Base-by-base conservation (phyloP, 35 echinoderm and acorn worm genomes). In the Acanthaster planci region DNA sequence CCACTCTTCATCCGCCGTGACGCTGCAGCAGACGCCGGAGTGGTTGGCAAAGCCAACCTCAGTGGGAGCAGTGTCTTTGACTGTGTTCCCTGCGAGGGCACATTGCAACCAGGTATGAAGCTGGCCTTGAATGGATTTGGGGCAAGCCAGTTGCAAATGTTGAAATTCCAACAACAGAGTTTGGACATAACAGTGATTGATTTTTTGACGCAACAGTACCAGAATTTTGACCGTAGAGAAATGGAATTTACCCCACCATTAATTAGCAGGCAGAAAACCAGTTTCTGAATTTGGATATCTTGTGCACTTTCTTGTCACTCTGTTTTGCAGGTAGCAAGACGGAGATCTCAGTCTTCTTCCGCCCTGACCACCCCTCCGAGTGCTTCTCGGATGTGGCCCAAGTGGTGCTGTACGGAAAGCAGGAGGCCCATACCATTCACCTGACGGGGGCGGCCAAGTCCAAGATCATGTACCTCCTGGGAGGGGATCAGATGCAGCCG, bases 1-100 rank as follows among this genome's bases (percentile, higher is more conserved):
- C 95, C 95, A 67, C 60, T 76, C 4, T 90, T 97, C 40, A 82
- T 93, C 34, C 84, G 52, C 29, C 64, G 85, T 60, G 51, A 81
- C 19, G 26, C 72, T 56, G 40, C 67, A 30, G 77, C 37, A 18
- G 37, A 67, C 17, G 39, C 42, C n/a, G 78, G 37, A 18, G 7
- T 84, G 17, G 85, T 98, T 56, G 95, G 95, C 23, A 89, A 92
- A 6, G 91, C 95, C 21, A 98, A 98, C 52, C 84, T 85, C 19
- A 86, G 88, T 67, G 95, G 95, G 5, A 90, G 85, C 16, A 88
- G 85, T 55, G 91, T 98, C 1, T 98, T 98, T 93, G 92, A 98
- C 51, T 98, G 95, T 82, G 78, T 87, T 1, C 95, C 95, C 10
- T 78, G 77, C 58, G 85, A 98, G 55, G 95, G 95, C 22, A 93